These are phyloP conservation scores for Elephas maximus DNA, from an alignment of 2,113 vertebrate genomes.

Conservation along the genomic window DNA sequence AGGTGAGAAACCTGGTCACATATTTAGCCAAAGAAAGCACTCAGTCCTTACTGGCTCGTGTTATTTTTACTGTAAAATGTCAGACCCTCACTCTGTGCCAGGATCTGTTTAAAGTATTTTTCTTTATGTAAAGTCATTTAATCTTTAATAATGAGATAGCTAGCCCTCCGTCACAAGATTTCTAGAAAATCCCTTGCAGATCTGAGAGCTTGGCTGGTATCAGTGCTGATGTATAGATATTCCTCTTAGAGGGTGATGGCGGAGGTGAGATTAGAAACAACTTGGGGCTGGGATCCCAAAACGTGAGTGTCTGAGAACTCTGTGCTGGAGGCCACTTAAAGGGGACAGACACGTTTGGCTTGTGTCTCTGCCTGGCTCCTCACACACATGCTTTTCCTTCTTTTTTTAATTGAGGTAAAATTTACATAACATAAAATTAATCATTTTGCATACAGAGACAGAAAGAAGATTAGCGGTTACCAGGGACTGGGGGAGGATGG, in stretches of 20 bases:
- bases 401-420: neutral
- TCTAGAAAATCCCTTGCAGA: neutral
- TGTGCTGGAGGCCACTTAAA: neutral
- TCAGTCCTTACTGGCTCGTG: accelerated
- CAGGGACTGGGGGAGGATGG: neutral
- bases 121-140: accelerated
- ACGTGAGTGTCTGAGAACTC: accelerated
- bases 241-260: accelerated
- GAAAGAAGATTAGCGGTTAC: neutral
- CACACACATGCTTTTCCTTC: neutral
- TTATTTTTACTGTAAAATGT: accelerated
- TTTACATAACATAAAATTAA: neutral
- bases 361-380: neutral
- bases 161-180: neutral
- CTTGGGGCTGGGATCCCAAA: neutral
- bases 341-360: accelerated
- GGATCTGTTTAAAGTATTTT: neutral
- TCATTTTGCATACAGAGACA: neutral
- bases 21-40: neutral
- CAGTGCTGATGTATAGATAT: accelerated
- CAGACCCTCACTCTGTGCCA: accelerated
- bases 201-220: neutral
- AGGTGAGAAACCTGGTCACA: neutral
- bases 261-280: neutral
- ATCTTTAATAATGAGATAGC: accelerated